Percentiles rank a stretch among this genome's conserved stretches.
phyloP scores from a whole-genome alignment of 2,797 vertebrate species.

The Botia almorhae region DNA sequence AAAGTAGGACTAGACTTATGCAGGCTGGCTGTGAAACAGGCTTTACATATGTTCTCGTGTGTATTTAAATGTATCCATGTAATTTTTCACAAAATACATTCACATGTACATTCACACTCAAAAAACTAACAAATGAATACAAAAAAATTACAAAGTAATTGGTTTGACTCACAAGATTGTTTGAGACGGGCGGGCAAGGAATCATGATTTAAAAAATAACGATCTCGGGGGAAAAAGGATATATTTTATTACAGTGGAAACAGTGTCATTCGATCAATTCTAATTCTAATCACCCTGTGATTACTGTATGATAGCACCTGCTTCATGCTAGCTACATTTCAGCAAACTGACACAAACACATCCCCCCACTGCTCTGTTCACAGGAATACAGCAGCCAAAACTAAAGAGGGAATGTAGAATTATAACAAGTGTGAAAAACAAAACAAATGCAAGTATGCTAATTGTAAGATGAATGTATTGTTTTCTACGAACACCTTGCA shows the following conservation, averaged over 20 bases:
- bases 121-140: constrained; percentile 65
- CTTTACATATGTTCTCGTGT: constrained; percentile 54
- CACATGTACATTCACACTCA: constrained; percentile 44
- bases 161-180: constrained; percentile 62
- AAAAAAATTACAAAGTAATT: constrained; percentile 75
- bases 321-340: background rate
- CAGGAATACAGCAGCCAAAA: background rate
- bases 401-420: background rate
- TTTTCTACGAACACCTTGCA: background rate
- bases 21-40: constrained; percentile 71
- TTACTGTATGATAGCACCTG: constrained; percentile 16
- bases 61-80: constrained; percentile 62
- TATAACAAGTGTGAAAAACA: background rate
- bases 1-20: constrained; percentile 52
- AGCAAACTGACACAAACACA: background rate
- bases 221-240: background rate
- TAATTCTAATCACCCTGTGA: constrained; percentile 19
- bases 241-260: background rate
- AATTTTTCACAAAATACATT: constrained; percentile 59
- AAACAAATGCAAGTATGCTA: background rate
- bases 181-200: constrained; percentile 57
- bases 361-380: background rate
- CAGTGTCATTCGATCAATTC: too few species aligned
- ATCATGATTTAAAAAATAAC: background rate
- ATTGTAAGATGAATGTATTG: background rate